Evolutionary conservation across 1,140 invertebrate species (phyloP).

Genomic region (Drosophila pseudoobscura): DNA sequence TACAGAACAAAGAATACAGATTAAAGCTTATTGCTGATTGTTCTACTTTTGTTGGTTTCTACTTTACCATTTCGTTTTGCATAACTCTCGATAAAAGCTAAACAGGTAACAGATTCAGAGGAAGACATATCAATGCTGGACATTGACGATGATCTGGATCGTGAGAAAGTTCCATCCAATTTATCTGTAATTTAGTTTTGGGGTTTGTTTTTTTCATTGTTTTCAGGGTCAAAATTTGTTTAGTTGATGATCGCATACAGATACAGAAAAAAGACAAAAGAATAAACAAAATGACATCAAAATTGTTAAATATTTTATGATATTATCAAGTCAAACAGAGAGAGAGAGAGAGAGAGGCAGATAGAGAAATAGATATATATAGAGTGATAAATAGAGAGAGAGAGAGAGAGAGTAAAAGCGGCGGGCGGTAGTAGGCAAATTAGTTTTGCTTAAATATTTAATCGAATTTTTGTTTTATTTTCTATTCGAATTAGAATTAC

Average conservation of each 20-base stretch:
- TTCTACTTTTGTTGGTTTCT: not conserved
- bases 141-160: slow-evolving; percentile 98
- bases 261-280: slow-evolving; percentile 44
- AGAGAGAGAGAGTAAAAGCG: slow-evolving; percentile 67
- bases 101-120: slow-evolving; percentile 97
- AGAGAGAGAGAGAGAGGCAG: slow-evolving; percentile 21
- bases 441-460: slow-evolving; percentile 61
- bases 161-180: slow-evolving; percentile 97
- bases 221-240: slow-evolving; percentile 12
- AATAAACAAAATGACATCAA: slow-evolving; percentile 52
- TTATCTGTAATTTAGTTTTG: slow-evolving; percentile 88
- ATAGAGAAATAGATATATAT: slow-evolving; percentile 38
- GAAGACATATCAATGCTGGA: slow-evolving; percentile 98
- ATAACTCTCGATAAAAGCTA: slow-evolving; percentile 98
- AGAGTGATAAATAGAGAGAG: slow-evolving; percentile 49
- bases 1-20: not conserved
- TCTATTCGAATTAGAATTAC: slow-evolving; percentile 41
- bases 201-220: slow-evolving; percentile 20
- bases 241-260: slow-evolving; percentile 25
- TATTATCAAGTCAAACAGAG: slow-evolving; percentile 35
- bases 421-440: slow-evolving; percentile 79
- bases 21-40: too few species aligned
- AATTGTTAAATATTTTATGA: slow-evolving; percentile 34
- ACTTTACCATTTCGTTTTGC: slow-evolving; percentile 94
- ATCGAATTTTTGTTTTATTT: slow-evolving; percentile 41